These are phyloP conservation scores for Parascotia fuliginaria DNA, from an alignment of 2,888 invertebrate species.

Conservation along the genomic window DNA sequence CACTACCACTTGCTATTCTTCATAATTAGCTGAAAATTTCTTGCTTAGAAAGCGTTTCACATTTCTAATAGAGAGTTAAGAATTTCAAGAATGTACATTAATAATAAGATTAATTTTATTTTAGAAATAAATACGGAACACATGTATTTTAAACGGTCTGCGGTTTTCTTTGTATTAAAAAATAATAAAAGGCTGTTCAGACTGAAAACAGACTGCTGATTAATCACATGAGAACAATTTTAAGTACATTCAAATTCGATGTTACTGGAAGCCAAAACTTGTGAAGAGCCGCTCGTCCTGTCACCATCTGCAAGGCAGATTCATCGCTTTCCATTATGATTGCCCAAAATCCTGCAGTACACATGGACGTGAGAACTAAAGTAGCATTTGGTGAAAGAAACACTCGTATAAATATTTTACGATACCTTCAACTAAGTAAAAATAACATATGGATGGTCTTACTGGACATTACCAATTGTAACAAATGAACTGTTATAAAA, in stretches of 20 bases:
- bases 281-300: slow-evolving; percentile 59
- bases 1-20: slow-evolving; percentile 39
- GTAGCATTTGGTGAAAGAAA: slow-evolving; percentile 68
- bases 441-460: slow-evolving; percentile 37
- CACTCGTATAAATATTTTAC: slow-evolving; percentile 58
- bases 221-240: slow-evolving; percentile 16
- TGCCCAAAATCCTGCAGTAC: slow-evolving; percentile 78
- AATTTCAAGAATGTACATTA: slow-evolving; percentile 20
- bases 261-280: slow-evolving; percentile 72
- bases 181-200: slow-evolving; percentile 11
- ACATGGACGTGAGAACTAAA: slow-evolving; percentile 78
- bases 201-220: slow-evolving; percentile 10
- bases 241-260: slow-evolving; percentile 40
- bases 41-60: slow-evolving; percentile 25
- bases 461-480: slow-evolving; percentile 52
- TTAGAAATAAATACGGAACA: slow-evolving; percentile 21
- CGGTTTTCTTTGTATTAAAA: slow-evolving; percentile 8
- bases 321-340: slow-evolving; percentile 55
- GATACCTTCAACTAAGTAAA: slow-evolving; percentile 38
- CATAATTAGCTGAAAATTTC: slow-evolving; percentile 49
- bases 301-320: slow-evolving; percentile 79
- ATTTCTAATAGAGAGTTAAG: slow-evolving; percentile 24
- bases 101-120: slow-evolving; percentile 23
- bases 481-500: slow-evolving; percentile 52
- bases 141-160: slow-evolving; percentile 15